Percentiles rank a stretch among this genome's conserved stretches.
Evolutionary conservation across 2,113 vertebrate genomes (phyloP).

Genomic region (Sinocyclocheilus maitianheensis): DNA sequence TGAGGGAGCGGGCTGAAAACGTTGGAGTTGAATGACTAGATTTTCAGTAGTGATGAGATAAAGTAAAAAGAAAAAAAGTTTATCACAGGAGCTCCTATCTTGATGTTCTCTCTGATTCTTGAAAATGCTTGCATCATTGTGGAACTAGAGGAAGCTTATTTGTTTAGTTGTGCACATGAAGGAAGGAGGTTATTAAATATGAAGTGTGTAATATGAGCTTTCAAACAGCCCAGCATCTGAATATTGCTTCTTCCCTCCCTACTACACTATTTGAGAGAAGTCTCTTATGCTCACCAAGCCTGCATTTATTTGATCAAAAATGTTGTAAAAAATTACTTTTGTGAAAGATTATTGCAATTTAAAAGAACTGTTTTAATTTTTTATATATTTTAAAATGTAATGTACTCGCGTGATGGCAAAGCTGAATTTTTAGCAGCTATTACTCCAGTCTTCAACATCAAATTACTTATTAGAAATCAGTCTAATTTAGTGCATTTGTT

Average conservation of each 20-base stretch:
- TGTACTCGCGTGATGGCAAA: too few species aligned
- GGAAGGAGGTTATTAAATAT: not conserved
- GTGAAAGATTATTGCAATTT: not conserved
- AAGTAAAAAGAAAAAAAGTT: not conserved
- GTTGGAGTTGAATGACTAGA: not conserved
- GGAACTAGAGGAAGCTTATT: not conserved
- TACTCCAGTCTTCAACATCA: not conserved
- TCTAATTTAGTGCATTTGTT: not conserved
- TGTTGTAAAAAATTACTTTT: not conserved
- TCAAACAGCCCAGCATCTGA: not conserved
- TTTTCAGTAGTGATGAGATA: not conserved
- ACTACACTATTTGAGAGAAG: not conserved
- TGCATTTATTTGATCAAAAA: not conserved
- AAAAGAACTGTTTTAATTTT: not conserved
- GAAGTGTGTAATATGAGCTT: not conserved
- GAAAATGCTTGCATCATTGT: not conserved
- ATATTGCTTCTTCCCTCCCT: not conserved
- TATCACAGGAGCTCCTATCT: not conserved
- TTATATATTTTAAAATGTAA: not conserved
- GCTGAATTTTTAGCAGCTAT: not conserved
- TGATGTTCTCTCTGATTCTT: slow-evolving; percentile 22
- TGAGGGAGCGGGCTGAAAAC: not conserved
- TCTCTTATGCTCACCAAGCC: not conserved
- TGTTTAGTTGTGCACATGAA: slow-evolving; percentile 18
- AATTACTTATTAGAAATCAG: not conserved